Conservation (phyloP, 1,140 invertebrate species). For the Leptestheria dahalacensis region DNA sequence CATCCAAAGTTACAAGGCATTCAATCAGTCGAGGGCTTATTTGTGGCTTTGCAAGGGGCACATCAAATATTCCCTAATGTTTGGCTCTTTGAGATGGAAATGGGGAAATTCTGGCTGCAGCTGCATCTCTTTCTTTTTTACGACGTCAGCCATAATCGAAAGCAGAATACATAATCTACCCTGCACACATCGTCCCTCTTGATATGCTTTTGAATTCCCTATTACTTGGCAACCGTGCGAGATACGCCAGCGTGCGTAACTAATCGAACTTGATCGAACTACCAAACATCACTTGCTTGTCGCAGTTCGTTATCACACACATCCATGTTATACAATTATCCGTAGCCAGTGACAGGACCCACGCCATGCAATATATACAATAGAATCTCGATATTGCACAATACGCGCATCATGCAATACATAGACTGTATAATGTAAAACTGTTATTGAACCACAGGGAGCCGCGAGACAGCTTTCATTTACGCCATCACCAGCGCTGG, state of each 20-base stretch:
- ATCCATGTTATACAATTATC: too few species aligned
- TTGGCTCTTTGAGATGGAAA: not conserved
- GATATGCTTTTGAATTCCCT: not conserved
- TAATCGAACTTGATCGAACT: not conserved
- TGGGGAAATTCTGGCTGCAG: not conserved
- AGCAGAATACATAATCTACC: not conserved
- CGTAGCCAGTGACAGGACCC: too few species aligned
- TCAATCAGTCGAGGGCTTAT: not conserved
- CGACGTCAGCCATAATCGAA: not conserved
- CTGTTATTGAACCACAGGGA: constrained; percentile 35
- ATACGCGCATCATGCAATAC: too few species aligned
- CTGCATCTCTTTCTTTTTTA: not conserved
- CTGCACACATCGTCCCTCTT: not conserved
- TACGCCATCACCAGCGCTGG: constrained; percentile 49
- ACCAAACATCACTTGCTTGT: too few species aligned
- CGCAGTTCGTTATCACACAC: too few species aligned
- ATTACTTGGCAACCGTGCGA: not conserved
- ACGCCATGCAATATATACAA: too few species aligned
- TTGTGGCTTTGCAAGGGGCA: not conserved
- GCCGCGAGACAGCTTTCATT: constrained; percentile 48
- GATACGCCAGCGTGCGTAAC: not conserved
- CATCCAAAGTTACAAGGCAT: not conserved
- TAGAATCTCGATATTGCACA: too few species aligned
- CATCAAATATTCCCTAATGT: not conserved
- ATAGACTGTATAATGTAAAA: too few species aligned